These are phyloP conservation scores for Glyphotaelius pellucidus DNA, from an alignment of 2,888 invertebrate genomes.

Conservation along the genomic window DNA sequence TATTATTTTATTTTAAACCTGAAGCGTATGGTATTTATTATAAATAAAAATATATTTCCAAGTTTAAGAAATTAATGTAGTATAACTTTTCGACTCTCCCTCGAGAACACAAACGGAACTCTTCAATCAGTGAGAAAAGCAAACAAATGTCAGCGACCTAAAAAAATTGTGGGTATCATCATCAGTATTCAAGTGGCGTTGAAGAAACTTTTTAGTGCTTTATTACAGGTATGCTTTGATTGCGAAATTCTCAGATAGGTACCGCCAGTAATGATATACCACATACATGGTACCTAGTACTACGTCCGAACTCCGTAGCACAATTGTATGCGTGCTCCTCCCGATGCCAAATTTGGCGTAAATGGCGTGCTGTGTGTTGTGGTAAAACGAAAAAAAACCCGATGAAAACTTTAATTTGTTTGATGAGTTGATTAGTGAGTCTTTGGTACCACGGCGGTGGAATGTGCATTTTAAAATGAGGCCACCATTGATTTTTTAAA, in stretches of 20 bases:
- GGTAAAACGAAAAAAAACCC: background rate
- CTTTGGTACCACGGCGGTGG: background rate
- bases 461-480: background rate
- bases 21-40: too few species aligned
- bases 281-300: background rate
- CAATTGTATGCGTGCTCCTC: background rate
- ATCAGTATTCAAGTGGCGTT: conserved; percentile 38
- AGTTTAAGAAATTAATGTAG: too few species aligned
- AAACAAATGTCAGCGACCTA: conserved; percentile 39
- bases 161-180: conserved; percentile 35
- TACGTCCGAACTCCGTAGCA: background rate
- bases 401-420: background rate
- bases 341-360: background rate
- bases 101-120: conserved; percentile 34
- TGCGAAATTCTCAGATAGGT: conserved; percentile 10
- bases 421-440: background rate
- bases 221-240: conserved; percentile 19
- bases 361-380: background rate
- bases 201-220: conserved; percentile 26
- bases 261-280: background rate
- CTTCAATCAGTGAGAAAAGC: conserved; percentile 34
- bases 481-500: background rate
- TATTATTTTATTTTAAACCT: background rate
- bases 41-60: too few species aligned
- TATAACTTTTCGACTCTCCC: background rate